Evolutionary conservation across 2,797 vertebrate species (phyloP), one percentile per base, ranked within the genome.

Genomic region (Orestias chungarensis): DNA sequence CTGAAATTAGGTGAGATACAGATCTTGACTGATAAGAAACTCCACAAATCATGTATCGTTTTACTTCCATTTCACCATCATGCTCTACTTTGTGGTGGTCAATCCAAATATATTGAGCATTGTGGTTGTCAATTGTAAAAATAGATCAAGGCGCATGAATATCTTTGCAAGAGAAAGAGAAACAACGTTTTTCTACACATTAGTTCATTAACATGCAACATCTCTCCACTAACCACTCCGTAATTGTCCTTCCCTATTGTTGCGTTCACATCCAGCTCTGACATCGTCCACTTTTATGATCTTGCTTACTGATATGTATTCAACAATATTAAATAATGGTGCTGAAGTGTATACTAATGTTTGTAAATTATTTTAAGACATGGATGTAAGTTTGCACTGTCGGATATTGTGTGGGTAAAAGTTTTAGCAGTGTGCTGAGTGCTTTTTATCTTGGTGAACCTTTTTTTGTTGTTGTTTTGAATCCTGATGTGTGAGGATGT

Each of bases 311-410:
- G 86, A 89, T 87, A 92, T 93, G 89, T 94, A 93, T 94, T 93
- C 88, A 86, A 92, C 87, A 90, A 94, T 94, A 93, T 91, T 91
- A 87, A 92, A 94, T 88, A 88, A 94, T 95, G 95, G 95, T 95
- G 95, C 95, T 95, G 90, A 95, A 90, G 74, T 92, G 91, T 95
- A 92, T 92, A 94, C 90, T 91, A 89, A 93, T 91, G 88, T 95
- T 94, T 94, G 93, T 95, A 94, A 90, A 93, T 94, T 92, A 93
- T 92, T 88, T 87, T 80, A 93, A 54, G 86, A 94, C 88, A 92
- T 92, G 92, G 90, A 93, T 94, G 91, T 93, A 92, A 64, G 76
- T 93, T 93, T 94, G 88, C 87, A 92, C 83, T 93, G 79, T 93
- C 91, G 92, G 90, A 90, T 79, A 74, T 91, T 92, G 86, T 92